Conservation (phyloP, 1,140 invertebrate genomes). For the Uloborus diversus region DNA sequence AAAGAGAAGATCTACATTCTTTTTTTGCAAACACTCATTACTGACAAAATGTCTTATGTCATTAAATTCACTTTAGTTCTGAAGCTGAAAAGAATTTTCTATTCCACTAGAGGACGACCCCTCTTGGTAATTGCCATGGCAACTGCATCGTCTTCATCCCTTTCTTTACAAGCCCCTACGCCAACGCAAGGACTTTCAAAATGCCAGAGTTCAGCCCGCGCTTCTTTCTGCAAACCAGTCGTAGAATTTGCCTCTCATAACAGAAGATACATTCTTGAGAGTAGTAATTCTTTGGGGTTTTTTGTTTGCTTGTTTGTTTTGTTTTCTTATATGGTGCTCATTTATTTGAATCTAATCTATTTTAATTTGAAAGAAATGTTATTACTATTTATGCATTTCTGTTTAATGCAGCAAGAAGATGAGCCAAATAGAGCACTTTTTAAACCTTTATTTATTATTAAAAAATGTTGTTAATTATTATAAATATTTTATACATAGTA, state of each 20-base stretch:
- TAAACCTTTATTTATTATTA: no score
- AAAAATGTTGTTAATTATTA: no score
- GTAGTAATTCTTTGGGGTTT: neutral
- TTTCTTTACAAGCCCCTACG: neutral
- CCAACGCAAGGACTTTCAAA: neutral
- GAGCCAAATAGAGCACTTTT: no score
- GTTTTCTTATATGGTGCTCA: neutral
- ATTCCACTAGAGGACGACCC: neutral
- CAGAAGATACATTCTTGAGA: neutral
- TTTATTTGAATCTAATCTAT: no score
- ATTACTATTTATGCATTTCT: no score
- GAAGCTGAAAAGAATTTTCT: neutral
- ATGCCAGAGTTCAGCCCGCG: constrained; percentile 12
- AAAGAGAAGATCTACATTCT: neutral
- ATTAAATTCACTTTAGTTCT: neutral
- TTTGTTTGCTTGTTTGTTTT: neutral
- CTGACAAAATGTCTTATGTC: neutral
- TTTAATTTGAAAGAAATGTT: no score
- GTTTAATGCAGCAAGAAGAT: no score
- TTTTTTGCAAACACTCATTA: no score
- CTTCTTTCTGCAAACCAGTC: neutral
- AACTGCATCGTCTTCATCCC: neutral
- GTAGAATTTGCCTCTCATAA: neutral
- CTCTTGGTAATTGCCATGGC: neutral
- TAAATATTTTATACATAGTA: no score